A percentile compares a stretch with the other conserved stretches of the same genome.
Evolutionary conservation across 2,797 vertebrate genomes (phyloP).

Genomic region (Molossus alvarezi): DNA sequence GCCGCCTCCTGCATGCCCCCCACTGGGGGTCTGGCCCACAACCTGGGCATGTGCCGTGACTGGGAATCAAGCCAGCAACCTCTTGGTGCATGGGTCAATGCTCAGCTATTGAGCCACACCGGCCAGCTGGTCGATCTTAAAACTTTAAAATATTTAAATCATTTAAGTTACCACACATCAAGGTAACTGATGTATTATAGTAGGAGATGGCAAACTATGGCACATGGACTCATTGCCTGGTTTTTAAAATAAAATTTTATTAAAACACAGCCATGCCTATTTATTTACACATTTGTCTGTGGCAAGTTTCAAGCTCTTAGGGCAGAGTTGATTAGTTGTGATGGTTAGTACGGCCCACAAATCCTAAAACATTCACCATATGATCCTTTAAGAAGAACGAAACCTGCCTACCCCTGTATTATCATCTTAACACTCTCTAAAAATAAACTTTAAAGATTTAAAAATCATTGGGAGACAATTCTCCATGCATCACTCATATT

Average conservation of each 20-base stretch:
- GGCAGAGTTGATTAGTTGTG: background rate
- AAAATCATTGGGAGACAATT: background rate
- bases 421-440: background rate
- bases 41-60: too few species aligned
- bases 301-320: background rate
- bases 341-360: background rate
- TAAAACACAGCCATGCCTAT: background rate
- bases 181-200: background rate
- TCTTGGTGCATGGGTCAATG: too few species aligned
- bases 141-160: background rate
- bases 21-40: too few species aligned
- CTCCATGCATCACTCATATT: fast-evolving
- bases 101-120: too few species aligned
- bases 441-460: background rate
- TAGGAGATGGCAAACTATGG: background rate
- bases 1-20: too few species aligned
- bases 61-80: too few species aligned
- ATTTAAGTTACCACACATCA: background rate
- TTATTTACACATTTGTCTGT: too few species aligned
- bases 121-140: background rate
- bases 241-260: slow-evolving; percentile 7
- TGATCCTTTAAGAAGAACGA: background rate
- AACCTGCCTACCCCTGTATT: background rate
- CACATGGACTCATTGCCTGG: background rate
- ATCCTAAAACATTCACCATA: background rate